Base-by-base conservation (phyloP, 1,140 invertebrate species). In the Brachionus rubens region DNA sequence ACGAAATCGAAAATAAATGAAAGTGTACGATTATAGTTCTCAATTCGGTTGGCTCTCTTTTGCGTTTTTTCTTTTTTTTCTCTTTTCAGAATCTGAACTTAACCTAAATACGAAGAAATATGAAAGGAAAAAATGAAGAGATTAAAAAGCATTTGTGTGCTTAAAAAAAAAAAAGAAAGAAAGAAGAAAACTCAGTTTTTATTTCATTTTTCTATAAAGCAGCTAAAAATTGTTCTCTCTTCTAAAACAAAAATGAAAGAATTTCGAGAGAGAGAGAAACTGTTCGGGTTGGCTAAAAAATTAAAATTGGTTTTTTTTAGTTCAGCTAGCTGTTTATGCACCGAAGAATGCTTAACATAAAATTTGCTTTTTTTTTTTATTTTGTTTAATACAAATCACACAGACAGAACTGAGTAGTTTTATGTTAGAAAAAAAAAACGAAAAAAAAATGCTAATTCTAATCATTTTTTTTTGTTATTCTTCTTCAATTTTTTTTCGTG, bases 241-340 rank as follows among this genome's bases (percentile, higher is more conserved):
- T n/a, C n/a, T n/a, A n/a, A n/a, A n/a, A n/a, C n/a, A n/a, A n/a
- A n/a, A n/a, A 16, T 7, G 14, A 46, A 16, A 46, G 19, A 65
- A 43, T 43, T 24, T 43, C 36, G 43, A 65, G 19, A 24, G 26
- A 65, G 26, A 43, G 16, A 46, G 43, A 65, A 65, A 65, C 28
- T 43, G 59, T 65, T 65, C 59, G 59, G n/a, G 36, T 65, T 65
- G 59, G 59, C 59, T 65, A 65, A 65, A 65, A 59, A 59, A 59
- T 33, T 59, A 59, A 59, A 65, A 65, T 65, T 65, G 59, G 59
- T 65, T 65, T 43, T 65, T 43, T 19, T 43, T 43, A 65, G 40
- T 65, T 65, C 59, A 43, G 33, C 59, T 65, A 65, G 59, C 59
- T 65, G 59, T 65, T 65, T 65, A 65, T 65, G 59, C 59, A 65